A percentile compares a stretch with the other conserved stretches of the same genome.
phyloP scores from a whole-genome alignment of 1,140 invertebrate genomes.

The Halesus radiatus region DNA sequence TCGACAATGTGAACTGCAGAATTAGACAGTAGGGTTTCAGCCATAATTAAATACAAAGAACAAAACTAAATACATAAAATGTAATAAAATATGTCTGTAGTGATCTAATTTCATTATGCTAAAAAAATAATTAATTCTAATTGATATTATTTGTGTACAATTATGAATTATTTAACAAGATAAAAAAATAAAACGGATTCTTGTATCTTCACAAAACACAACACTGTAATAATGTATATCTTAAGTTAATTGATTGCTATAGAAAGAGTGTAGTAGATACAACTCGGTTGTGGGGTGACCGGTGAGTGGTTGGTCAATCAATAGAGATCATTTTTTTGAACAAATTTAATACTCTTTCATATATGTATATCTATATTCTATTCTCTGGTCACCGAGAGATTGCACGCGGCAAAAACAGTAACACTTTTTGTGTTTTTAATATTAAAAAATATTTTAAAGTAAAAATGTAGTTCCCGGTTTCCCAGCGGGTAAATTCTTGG shows the following conservation, averaged over 20 bases:
- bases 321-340: conserved; percentile 7
- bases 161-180: conserved; percentile 31
- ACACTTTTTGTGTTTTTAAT: too few relatives aligned
- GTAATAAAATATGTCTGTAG: not conserved
- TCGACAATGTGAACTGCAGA: too few relatives aligned
- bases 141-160: conserved; percentile 26
- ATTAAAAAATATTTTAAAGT: too few relatives aligned
- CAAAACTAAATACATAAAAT: not conserved
- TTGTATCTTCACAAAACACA: not conserved
- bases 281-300: not conserved
- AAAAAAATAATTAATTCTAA: conserved; percentile 23
- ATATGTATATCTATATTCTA: not conserved
- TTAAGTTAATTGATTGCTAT: not conserved
- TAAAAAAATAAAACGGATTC: conserved; percentile 26
- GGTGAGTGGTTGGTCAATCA: not conserved
- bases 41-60: not conserved
- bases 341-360: conserved; percentile 11
- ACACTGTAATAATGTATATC: not conserved
- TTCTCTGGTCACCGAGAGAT: too few relatives aligned
- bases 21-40: too few relatives aligned
- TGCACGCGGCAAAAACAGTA: too few relatives aligned
- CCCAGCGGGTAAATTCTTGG: too few relatives aligned
- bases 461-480: too few relatives aligned
- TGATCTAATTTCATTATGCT: not conserved
- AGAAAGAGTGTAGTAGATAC: not conserved